Evolutionary conservation across 2,888 invertebrate genomes (phyloP).

Genomic region (Eristalis pertinax): DNA sequence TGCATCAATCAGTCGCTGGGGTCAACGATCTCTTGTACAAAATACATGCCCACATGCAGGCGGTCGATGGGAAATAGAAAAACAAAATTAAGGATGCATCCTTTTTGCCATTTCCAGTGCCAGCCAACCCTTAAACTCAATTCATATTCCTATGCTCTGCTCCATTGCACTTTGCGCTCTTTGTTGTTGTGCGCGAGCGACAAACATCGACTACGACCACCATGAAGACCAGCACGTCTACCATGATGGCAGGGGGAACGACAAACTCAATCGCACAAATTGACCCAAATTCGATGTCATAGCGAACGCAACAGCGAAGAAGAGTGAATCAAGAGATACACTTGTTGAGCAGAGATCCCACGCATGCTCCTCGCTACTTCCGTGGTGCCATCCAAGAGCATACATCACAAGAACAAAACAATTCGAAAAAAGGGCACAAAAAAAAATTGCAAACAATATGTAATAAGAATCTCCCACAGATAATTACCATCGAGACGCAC

Average conservation of each 20-base stretch:
- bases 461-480: constrained; percentile 14
- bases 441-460: no score
- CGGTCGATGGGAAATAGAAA: background rate
- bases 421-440: no score
- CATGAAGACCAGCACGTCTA: background rate
- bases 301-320: constrained; percentile 5
- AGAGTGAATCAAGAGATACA: constrained; percentile 23
- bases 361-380: constrained; percentile 54
- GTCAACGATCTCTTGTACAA: constrained; percentile 37
- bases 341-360: constrained; percentile 67
- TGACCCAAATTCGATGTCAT: constrained; percentile 66
- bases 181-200: constrained; percentile 26
- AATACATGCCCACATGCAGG: background rate
- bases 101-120: background rate
- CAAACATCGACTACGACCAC: constrained; percentile 6
- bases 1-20: constrained; percentile 43
- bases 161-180: constrained; percentile 29
- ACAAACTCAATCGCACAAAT: constrained; percentile 67
- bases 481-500: constrained; percentile 56
- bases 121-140: background rate
- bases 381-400: background rate
- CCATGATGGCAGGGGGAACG: constrained; percentile 9
- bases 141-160: constrained; percentile 20
- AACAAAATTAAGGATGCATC: constrained; percentile 20
- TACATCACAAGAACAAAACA: no score